Percentiles rank a stretch among this genome's conserved stretches.
These are phyloP conservation scores for Tetrao urogallus DNA, from an alignment of 2,113 vertebrate species.

Conservation along the genomic window DNA sequence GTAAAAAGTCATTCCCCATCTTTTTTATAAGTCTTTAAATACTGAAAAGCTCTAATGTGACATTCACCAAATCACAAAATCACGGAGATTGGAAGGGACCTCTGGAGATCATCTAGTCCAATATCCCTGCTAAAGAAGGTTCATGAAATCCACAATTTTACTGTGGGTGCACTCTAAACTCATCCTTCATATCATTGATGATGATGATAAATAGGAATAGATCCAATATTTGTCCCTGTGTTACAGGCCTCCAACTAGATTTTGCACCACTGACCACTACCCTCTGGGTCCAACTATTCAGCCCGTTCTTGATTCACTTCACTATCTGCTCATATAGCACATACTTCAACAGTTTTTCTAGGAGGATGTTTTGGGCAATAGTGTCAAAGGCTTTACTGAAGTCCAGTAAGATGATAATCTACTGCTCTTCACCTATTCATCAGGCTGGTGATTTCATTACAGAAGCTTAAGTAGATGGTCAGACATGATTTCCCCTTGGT, in stretches of 20 bases:
- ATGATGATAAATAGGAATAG: not conserved
- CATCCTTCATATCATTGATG: not conserved
- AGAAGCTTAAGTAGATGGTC: not conserved
- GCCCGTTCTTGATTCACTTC: too few species aligned
- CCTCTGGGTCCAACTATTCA: too few species aligned
- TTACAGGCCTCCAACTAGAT: too few species aligned
- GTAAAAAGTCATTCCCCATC: not conserved
- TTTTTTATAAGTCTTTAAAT: not conserved
- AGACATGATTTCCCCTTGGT: too few species aligned
- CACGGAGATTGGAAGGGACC: not conserved
- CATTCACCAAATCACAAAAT: not conserved
- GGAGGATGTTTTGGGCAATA: not conserved
- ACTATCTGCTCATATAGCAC: not conserved
- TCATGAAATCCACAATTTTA: not conserved
- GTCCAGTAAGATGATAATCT: not conserved
- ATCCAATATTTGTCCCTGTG: too few species aligned
- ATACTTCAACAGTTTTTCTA: not conserved
- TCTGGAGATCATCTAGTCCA: not conserved
- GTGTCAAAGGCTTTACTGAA: not conserved
- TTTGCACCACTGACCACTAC: too few species aligned
- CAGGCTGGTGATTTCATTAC: not conserved
- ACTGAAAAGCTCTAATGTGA: not conserved
- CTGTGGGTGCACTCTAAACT: not conserved
- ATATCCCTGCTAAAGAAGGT: not conserved
- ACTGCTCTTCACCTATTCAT: not conserved